Base-by-base conservation (phyloP, 2,888 invertebrate genomes). In the Tiliacea citrago region DNA sequence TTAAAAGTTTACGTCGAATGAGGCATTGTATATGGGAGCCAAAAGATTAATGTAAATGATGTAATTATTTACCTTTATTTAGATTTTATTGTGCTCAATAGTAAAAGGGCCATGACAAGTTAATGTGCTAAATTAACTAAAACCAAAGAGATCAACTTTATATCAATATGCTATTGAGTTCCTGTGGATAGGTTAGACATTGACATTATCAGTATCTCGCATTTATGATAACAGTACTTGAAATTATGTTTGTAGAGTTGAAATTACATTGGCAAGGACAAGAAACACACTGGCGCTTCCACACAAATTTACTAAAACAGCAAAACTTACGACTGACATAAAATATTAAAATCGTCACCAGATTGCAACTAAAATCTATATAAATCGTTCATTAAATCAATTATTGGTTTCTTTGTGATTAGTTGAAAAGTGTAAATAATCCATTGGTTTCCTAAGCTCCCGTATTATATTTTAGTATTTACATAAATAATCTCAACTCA, bases 111-210 rank as follows among this genome's bases (percentile, higher is more conserved):
- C 81, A 81, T 83, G 73, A 83, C 69, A 77, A 57, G 24, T 18
- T 65, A 71, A 47, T 65, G 47, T 71, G 12, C 53, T 69, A 70
- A 75, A 75, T 65, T 74, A 67, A 75, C 53, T 73, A 66, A 73
- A 77, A 84, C 86, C 86, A 86, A 86, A 86, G 86, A 86, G 4
- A 65, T 77, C n/a, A 61, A 77, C 47, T 70, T 57, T 65, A 77
- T 66, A 24, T 53, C 5, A 55, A 24, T 66, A n/a, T 73, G n/a
- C 45, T 65, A 75, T n/a, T 35, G 35, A 62, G 49, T 72, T 72
- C 39, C 16, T 69, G 55, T 47, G 35, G 49, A 69, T 47, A 57
- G 7, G 21, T 47, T 71, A 71, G 16, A 39, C 9, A 47, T 35
- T 55, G 60, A 16, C 24, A 65, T 18, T 58, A 49, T 66, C 24